Conservation (phyloP, 2,797 vertebrate species). For the Phrynocephalus vlangalii region DNA sequence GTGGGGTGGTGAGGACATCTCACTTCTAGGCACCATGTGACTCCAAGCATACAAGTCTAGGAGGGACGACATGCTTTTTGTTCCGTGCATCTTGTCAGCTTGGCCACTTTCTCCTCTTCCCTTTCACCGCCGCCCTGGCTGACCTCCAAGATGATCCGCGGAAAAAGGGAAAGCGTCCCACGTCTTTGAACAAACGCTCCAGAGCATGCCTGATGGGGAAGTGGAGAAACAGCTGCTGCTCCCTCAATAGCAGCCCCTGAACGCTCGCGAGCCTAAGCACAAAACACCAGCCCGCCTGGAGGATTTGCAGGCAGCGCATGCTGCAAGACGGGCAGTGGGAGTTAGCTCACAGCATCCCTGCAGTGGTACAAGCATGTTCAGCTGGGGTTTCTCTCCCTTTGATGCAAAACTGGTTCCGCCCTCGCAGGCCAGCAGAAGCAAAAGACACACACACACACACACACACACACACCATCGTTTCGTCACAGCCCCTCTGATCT, state of each 20-base stretch:
- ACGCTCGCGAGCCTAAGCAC: not conserved
- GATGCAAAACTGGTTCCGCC: not conserved
- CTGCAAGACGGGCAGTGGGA: not conserved
- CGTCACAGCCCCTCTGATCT: not conserved
- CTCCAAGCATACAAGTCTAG: not conserved
- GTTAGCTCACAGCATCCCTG: not conserved
- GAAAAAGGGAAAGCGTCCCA: not conserved
- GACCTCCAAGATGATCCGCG: constrained; percentile 1
- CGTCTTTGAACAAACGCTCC: not conserved
- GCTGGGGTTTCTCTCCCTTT: not conserved
- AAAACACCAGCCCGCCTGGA: rapidly evolving
- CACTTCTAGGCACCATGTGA: too few species aligned
- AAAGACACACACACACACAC: not conserved
- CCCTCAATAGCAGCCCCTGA: not conserved
- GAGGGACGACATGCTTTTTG: not conserved
- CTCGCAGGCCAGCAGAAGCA: not conserved
- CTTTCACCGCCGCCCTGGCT: too few species aligned
- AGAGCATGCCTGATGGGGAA: not conserved
- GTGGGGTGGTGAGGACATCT: too few species aligned
- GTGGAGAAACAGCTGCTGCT: not conserved
- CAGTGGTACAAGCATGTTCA: constrained; percentile 11
- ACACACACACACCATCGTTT: not conserved
- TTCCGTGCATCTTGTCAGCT: not conserved
- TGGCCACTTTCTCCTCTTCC: not conserved
- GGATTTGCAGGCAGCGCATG: not conserved